phyloP scores from a whole-genome alignment of 1,140 invertebrate species.

The Pseudomyrmex cubaensis region DNA sequence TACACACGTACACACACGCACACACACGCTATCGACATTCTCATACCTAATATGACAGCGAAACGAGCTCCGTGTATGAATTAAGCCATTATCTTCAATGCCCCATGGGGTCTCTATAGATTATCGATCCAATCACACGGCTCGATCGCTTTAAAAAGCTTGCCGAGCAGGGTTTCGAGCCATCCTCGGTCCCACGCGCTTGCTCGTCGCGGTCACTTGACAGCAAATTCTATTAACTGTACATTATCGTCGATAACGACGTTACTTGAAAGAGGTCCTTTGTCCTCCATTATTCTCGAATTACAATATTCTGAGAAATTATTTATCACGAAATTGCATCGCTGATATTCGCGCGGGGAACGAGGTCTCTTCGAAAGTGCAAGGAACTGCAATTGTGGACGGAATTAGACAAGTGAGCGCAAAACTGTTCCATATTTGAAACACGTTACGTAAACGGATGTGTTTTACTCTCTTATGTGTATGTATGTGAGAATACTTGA shows the following conservation, averaged over 20 bases:
- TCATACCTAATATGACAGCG: slow-evolving; percentile 18
- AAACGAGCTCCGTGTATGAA: slow-evolving; percentile 63
- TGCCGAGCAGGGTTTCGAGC: slow-evolving; percentile 60
- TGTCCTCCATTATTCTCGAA: not conserved
- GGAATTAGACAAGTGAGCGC: too few relatives aligned
- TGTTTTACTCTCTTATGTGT: too few relatives aligned
- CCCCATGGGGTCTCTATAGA: slow-evolving; percentile 71
- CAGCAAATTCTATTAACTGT: slow-evolving; percentile 43
- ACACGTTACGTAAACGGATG: not conserved
- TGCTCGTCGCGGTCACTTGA: slow-evolving; percentile 23
- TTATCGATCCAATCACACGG: slow-evolving; percentile 77
- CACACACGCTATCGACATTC: not conserved
- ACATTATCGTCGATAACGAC: slow-evolving; percentile 60
- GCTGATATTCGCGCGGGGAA: not conserved
- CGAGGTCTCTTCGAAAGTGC: not conserved
- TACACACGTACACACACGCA: too few relatives aligned
- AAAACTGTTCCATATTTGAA: not conserved
- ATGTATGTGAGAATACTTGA: not conserved
- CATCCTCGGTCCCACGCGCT: slow-evolving; percentile 63
- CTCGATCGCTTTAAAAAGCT: slow-evolving; percentile 73
- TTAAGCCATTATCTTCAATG: slow-evolving; percentile 77
- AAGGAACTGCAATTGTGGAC: too few relatives aligned
- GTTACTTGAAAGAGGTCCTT: slow-evolving; percentile 48
- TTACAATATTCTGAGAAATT: slow-evolving; percentile 25
- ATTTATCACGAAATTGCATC: not conserved